Conservation (phyloP, 2,113 vertebrate genomes). For the Dicentrarchus labrax region DNA sequence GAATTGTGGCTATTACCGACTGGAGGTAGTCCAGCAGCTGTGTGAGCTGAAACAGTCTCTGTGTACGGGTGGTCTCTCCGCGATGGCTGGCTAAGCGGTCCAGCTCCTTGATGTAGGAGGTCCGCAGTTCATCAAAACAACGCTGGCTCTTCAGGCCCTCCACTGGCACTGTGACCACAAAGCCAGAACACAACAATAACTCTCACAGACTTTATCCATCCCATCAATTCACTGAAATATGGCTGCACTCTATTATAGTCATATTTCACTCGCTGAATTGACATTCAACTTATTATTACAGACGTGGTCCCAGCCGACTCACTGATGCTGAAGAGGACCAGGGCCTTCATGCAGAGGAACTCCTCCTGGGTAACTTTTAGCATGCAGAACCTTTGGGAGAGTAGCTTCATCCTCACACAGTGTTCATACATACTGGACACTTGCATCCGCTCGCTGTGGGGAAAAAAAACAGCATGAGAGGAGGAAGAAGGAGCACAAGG, state of each 20-base stretch:
- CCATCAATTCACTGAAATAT: slow-evolving; percentile 48
- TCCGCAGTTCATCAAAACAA: slow-evolving; percentile 95
- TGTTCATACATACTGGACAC: slow-evolving; percentile 97
- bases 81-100: slow-evolving; percentile 92
- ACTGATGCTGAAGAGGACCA: slow-evolving; percentile 98
- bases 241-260: slow-evolving; percentile 31
- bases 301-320: slow-evolving; percentile 62
- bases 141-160: slow-evolving; percentile 95
- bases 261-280: slow-evolving; percentile 51
- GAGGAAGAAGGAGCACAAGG: slow-evolving; percentile 17
- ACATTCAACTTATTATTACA: slow-evolving; percentile 35
- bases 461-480: slow-evolving; percentile 12
- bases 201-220: slow-evolving; percentile 57
- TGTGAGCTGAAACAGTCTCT: slow-evolving; percentile 96
- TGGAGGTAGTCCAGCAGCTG: slow-evolving; percentile 97
- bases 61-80: slow-evolving; percentile 91
- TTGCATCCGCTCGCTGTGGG: slow-evolving; percentile 92
- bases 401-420: slow-evolving; percentile 92
- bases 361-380: slow-evolving; percentile 95
- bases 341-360: slow-evolving; percentile 97
- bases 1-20: slow-evolving; percentile 84
- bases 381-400: slow-evolving; percentile 92
- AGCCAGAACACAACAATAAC: slow-evolving; percentile 72
- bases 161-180: slow-evolving; percentile 89
- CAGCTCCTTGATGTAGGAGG: slow-evolving; percentile 97